A percentile compares a stretch with the other conserved stretches of the same genome.
Evolutionary conservation across 2,888 invertebrate genomes (phyloP).

Genomic region (Drosophila aldrichi): DNA sequence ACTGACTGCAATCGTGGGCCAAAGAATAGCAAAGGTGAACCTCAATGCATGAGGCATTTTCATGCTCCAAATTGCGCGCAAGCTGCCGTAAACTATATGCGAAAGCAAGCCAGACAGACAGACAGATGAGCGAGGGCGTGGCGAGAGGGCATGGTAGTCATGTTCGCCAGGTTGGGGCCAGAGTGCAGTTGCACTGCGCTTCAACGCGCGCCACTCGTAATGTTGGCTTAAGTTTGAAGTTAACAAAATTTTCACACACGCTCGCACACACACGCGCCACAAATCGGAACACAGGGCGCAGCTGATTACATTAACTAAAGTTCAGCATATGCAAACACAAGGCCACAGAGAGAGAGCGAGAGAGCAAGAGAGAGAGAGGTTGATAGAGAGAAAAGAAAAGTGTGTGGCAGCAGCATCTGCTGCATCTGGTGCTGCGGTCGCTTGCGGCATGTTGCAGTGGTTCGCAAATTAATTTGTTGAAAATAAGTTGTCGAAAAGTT

Average conservation of each 20-base stretch:
- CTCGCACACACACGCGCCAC: conserved; percentile 30
- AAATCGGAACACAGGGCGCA: conserved; percentile 61
- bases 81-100: conserved; percentile 38
- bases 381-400: conserved; percentile 4
- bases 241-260: conserved; percentile 73
- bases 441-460: conserved; percentile 45
- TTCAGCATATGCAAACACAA: conserved; percentile 61
- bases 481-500: conserved; percentile 81
- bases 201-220: conserved; percentile 60
- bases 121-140: background rate
- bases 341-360: background rate
- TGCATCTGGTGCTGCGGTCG: conserved; percentile 24
- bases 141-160: too few relatives aligned
- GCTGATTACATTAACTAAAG: conserved; percentile 84
- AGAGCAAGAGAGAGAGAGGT: background rate
- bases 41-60: conserved; percentile 40
- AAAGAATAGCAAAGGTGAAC: conserved; percentile 45
- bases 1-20: conserved; percentile 10
- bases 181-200: conserved; percentile 38
- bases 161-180: background rate
- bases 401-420: conserved; percentile 7
- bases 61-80: conserved; percentile 57
- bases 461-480: conserved; percentile 81
- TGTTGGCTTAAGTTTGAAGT: conserved; percentile 75
- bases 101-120: conserved; percentile 21